Evolutionary conservation across 2,113 vertebrate genomes (phyloP).

Genomic region (Entelurus aequoreus): DNA sequence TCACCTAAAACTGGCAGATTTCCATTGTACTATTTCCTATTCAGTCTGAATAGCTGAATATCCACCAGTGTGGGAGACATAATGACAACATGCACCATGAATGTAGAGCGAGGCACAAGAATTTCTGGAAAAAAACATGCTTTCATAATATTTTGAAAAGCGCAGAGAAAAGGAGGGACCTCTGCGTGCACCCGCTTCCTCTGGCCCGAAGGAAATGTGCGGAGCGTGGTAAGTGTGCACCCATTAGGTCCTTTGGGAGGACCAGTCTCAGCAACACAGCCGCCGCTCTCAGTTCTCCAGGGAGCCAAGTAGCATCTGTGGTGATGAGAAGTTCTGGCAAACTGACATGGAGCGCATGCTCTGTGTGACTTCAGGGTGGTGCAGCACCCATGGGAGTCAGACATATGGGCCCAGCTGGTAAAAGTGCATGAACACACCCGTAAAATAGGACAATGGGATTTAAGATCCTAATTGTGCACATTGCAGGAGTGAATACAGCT

Average conservation of each 20-base stretch:
- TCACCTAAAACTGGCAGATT: constrained; percentile 21
- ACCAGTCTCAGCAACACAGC: constrained; percentile 23
- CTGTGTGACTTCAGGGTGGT: constrained; percentile 27
- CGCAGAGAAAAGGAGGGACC: constrained; percentile 14
- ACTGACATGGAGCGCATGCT: constrained; percentile 23
- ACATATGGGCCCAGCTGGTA: constrained; percentile 22
- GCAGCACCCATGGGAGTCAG: constrained; percentile 18
- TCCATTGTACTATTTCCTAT: constrained; percentile 20
- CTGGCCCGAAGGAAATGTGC: constrained; percentile 19
- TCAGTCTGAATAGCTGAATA: constrained; percentile 4
- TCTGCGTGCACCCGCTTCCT: constrained; percentile 19
- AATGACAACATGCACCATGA: neutral
- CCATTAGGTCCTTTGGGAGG: constrained; percentile 47
- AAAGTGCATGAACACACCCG: constrained; percentile 18
- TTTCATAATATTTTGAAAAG: constrained; percentile 10
- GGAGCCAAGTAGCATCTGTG: constrained; percentile 40
- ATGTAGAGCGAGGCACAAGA: neutral
- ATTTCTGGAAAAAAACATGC: neutral
- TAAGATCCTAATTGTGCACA: neutral
- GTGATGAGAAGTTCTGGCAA: constrained; percentile 32
- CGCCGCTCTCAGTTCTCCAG: constrained; percentile 31
- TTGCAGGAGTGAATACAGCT: neutral
- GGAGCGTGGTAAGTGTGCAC: constrained; percentile 26
- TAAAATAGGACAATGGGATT: neutral
- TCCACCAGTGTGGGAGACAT: neutral